Percentiles rank a stretch among this genome's conserved stretches.
Evolutionary conservation across 1,140 invertebrate species (phyloP).

Genomic region (Copidosoma floridanum): DNA sequence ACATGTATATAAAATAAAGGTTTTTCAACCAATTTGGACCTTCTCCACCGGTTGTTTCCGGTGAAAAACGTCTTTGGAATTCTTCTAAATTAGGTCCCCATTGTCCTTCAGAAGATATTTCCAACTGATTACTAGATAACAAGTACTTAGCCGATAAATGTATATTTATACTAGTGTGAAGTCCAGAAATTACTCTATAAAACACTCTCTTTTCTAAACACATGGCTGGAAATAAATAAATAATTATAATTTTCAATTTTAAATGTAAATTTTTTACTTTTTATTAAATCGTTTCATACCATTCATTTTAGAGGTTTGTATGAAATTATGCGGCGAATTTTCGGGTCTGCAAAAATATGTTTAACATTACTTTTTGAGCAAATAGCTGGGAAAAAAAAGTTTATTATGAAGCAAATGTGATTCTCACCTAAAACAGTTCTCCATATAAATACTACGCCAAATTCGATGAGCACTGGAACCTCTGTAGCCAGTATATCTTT

Average conservation of each 20-base stretch:
- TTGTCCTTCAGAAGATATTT: constrained; percentile 60
- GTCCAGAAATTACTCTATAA: constrained; percentile 92
- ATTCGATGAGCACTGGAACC: constrained; percentile 91
- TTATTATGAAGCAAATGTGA: too few species aligned
- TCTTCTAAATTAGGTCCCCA: constrained; percentile 92
- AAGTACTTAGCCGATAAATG: constrained; percentile 91
- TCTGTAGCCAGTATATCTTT: constrained; percentile 94
- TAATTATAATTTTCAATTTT: neutral
- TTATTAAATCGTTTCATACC: constrained; percentile 39
- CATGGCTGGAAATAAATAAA: constrained; percentile 61
- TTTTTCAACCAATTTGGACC: constrained; percentile 94
- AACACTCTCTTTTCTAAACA: constrained; percentile 96
- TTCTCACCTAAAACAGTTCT: constrained; percentile 92
- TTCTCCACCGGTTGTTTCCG: constrained; percentile 79
- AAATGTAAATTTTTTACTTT: neutral
- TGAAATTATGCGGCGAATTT: constrained; percentile 59
- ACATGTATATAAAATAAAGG: constrained; percentile 93
- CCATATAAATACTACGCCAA: constrained; percentile 96
- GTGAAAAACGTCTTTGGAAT: constrained; percentile 86
- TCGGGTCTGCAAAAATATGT: constrained; percentile 58
- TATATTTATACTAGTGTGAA: constrained; percentile 97
- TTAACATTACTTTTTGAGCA: too few species aligned
- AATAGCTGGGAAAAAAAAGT: too few species aligned
- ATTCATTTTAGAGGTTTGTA: constrained; percentile 59
- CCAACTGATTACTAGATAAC: constrained; percentile 55